Evolutionary conservation across 2,113 vertebrate species (phyloP).

Genomic region (Anoplopoma fimbria): DNA sequence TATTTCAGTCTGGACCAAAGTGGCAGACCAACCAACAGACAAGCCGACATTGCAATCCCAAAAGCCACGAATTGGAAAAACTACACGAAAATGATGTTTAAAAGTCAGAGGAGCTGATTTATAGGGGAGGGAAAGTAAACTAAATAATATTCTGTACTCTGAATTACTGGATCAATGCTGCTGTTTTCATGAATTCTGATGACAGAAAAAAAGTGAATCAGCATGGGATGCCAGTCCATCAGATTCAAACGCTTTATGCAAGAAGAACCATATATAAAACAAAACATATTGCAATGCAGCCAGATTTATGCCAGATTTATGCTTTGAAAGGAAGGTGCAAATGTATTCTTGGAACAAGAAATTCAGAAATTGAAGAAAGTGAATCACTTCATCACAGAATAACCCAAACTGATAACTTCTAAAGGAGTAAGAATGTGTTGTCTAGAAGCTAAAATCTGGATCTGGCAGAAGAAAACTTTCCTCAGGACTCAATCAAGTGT

Average conservation of each 20-base stretch:
- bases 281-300: too few species aligned
- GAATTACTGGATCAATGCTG: not conserved
- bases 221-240: not conserved
- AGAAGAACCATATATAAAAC: too few species aligned
- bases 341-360: not conserved
- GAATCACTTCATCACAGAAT: not conserved
- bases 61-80: not conserved
- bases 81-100: not conserved
- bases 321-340: not conserved
- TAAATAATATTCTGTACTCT: not conserved
- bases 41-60: not conserved
- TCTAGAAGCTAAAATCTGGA: not conserved
- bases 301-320: too few species aligned
- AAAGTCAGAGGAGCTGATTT: not conserved
- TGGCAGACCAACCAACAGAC: not conserved
- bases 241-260: too few species aligned
- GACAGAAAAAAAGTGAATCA: not conserved
- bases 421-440: not conserved
- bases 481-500: constrained; percentile 4
- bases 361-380: not conserved
- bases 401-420: not conserved
- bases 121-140: not conserved
- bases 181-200: not conserved
- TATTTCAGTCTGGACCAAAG: not conserved
- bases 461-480: constrained; percentile 11